These are phyloP conservation scores for Sinocyclocheilus maitianheensis DNA, from an alignment of 2,113 vertebrate genomes.

Conservation along the genomic window DNA sequence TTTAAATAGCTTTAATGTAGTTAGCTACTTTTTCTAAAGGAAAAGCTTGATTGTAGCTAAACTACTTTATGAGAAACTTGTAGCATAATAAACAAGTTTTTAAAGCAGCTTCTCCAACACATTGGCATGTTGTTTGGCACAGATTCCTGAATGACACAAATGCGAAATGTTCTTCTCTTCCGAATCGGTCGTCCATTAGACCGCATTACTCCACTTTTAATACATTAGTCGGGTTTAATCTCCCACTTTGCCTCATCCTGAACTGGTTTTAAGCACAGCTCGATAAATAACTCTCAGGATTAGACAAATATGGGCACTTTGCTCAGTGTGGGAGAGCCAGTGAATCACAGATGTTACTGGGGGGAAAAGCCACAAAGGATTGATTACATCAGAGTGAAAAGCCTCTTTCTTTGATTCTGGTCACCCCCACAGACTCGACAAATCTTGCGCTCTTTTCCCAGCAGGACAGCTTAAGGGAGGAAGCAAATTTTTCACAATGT, in stretches of 20 bases:
- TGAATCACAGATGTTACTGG: conserved; percentile 37
- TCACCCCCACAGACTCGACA: conserved; percentile 12
- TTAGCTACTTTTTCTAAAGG: background rate
- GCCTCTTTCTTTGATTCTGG: conserved; percentile 24
- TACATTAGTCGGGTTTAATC: conserved; percentile 36
- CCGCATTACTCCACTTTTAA: background rate
- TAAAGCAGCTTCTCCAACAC: background rate
- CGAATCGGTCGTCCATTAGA: background rate
- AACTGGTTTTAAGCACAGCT: conserved; percentile 48
- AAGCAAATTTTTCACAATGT: background rate
- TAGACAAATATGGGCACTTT: conserved; percentile 51
- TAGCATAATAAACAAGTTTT: background rate
- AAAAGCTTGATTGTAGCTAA: background rate
- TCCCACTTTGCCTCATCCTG: conserved; percentile 38
- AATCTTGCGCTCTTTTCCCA: conserved; percentile 1
- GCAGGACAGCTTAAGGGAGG: background rate
- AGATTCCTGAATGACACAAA: background rate
- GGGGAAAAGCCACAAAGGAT: conserved; percentile 7
- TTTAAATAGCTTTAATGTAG: background rate
- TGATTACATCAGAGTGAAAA: conserved; percentile 34
- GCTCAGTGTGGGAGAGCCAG: conserved; percentile 3
- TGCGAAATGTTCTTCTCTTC: background rate
- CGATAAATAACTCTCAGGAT: conserved; percentile 32
- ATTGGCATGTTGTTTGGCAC: background rate
- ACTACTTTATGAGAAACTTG: background rate